These are phyloP conservation scores for Semaprochilodus insignis DNA, from an alignment of 2,797 vertebrate genomes.

Conservation along the genomic window DNA sequence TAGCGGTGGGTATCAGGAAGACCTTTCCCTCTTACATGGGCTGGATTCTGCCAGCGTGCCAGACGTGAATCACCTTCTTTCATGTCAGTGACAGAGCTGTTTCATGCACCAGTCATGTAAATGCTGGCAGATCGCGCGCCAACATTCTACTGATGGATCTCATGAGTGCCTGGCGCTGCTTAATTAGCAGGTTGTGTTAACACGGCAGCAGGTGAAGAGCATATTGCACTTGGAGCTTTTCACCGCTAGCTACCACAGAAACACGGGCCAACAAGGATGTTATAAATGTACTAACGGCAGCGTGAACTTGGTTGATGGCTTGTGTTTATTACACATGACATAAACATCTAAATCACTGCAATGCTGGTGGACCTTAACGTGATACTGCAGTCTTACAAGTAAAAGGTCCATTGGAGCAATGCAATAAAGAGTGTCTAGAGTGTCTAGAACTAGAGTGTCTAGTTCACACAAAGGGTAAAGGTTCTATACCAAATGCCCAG, in stretches of 20 bases:
- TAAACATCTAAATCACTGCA: neutral
- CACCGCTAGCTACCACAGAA: slow-evolving; percentile 36
- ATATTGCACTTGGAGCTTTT: slow-evolving; percentile 51
- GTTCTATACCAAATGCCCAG: neutral
- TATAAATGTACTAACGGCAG: slow-evolving; percentile 21
- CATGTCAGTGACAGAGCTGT: slow-evolving; percentile 50
- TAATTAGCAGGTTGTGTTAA: slow-evolving; percentile 61
- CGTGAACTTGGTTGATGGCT: neutral
- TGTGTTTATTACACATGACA: neutral
- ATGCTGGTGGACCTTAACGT: neutral
- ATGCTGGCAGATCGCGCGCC: slow-evolving; percentile 52
- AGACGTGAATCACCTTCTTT: slow-evolving; percentile 53
- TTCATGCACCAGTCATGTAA: slow-evolving; percentile 58
- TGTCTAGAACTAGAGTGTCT: neutral
- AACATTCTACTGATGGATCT: slow-evolving; percentile 52
- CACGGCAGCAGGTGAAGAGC: slow-evolving; percentile 53
- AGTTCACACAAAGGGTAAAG: neutral
- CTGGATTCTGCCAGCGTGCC: slow-evolving; percentile 25
- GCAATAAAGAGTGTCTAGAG: no score
- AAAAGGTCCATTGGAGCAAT: no score
- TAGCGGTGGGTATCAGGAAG: neutral
- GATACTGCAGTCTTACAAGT: neutral
- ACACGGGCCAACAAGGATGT: slow-evolving; percentile 33
- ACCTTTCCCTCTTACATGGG: no score
- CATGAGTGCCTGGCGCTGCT: slow-evolving; percentile 35